These are phyloP conservation scores for Rapana venosa DNA, from an alignment of 2,888 invertebrate species.

Conservation along the genomic window DNA sequence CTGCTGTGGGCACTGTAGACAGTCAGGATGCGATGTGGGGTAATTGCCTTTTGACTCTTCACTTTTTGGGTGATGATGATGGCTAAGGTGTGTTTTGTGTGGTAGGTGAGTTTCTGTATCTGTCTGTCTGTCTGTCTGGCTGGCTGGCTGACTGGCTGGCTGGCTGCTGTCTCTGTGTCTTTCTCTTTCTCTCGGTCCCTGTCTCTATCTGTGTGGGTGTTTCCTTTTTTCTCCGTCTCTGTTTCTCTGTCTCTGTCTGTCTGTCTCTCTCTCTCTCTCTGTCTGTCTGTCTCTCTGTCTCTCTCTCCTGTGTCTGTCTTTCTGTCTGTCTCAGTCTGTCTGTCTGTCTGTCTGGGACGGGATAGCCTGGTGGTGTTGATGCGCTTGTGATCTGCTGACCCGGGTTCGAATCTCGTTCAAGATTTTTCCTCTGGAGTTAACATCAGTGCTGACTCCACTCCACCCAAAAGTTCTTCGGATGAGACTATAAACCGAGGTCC, in stretches of 20 bases:
- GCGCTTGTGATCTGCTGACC: too few relatives aligned
- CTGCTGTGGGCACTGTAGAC: too few relatives aligned
- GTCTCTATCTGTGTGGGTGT: neutral
- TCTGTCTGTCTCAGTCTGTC: neutral
- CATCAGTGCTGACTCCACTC: too few relatives aligned
- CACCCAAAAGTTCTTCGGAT: too few relatives aligned
- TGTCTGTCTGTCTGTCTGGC: neutral
- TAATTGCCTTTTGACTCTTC: too few relatives aligned
- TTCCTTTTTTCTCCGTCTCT: neutral
- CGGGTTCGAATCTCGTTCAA: too few relatives aligned
- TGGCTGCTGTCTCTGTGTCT: neutral
- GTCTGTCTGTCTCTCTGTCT: neutral
- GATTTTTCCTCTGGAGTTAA: too few relatives aligned
- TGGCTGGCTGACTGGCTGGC: neutral
- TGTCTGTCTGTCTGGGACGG: neutral
- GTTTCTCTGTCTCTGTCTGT: neutral
- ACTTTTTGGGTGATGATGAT: too few relatives aligned
- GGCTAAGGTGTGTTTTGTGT: too few relatives aligned
- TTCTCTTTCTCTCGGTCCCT: neutral
- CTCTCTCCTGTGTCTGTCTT: neutral
- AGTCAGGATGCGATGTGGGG: too few relatives aligned
- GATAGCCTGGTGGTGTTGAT: too few relatives aligned
- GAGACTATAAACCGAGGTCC: too few relatives aligned
- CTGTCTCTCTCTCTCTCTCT: neutral
- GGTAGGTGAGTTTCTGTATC: neutral